Percentiles rank a stretch among this genome's conserved stretches.
Conservation (phyloP, 2,113 vertebrate genomes). For the Corythaixoides concolor region DNA sequence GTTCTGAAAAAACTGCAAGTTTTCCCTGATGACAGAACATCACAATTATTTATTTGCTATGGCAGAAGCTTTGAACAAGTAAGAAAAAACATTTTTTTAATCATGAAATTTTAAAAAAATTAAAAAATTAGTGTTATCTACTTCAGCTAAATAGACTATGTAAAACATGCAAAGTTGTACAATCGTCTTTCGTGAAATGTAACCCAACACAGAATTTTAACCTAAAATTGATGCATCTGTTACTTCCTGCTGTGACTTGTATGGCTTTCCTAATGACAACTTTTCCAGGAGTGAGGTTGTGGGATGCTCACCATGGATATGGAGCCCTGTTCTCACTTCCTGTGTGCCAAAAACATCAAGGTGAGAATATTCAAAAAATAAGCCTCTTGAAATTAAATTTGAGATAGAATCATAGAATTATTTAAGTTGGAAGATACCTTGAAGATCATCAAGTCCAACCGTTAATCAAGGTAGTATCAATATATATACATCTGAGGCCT, state of each 20-base stretch:
- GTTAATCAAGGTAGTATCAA: neutral
- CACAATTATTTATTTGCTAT: neutral
- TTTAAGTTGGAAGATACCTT: too few species aligned
- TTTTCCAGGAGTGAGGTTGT: neutral
- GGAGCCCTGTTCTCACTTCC: neutral
- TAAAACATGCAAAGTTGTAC: neutral
- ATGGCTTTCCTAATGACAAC: neutral
- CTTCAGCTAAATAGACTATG: too few species aligned
- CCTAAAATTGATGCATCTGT: neutral
- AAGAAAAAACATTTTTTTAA: neutral
- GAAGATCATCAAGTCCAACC: too few species aligned
- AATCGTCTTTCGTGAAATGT: neutral
- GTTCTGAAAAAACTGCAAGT: neutral
- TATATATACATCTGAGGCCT: neutral
- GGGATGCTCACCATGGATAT: neutral
- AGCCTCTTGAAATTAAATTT: neutral
- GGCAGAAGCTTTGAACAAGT: neutral
- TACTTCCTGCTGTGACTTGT: neutral
- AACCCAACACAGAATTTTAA: neutral
- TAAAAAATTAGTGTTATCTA: too few species aligned
- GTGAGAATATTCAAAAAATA: neutral
- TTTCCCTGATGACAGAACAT: neutral
- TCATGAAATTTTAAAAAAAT: neutral
- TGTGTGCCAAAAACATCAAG: neutral
- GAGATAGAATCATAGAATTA: too few species aligned